Evolutionary conservation across 2,888 invertebrate genomes (phyloP), one percentile per base, ranked within the genome.

Genomic region (Acanthoscelides obtectus): DNA sequence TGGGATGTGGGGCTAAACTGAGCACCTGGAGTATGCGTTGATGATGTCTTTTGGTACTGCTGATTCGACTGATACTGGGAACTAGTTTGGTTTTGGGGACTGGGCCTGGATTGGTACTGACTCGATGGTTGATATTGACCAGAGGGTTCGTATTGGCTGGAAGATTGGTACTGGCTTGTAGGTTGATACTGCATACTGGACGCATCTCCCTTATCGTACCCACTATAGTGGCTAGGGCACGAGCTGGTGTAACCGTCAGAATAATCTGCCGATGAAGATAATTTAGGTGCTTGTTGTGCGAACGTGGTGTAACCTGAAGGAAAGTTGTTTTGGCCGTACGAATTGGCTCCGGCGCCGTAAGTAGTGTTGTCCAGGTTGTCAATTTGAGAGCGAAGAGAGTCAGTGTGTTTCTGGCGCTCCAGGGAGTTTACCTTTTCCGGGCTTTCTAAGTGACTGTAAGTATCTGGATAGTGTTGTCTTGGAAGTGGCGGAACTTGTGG

Each of bases 371-470:
- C 83, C 70, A 84, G 72, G 22, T 82, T 77, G 74, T 81, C 83
- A 22, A 84, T 80, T 74, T 85, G 83, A 8, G 83, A 81, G 72
- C 83, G 80, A 20, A 84, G 74, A 8, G 66, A 1, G 68, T 80
- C 80, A 20, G 73, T 20, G 66, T 75, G 79, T 75, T 84, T 84
- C 73, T 80, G 83, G 64, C 84, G 82, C 73, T 85, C 85, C 68
- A 85, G 76, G 0, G 85, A 84, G 75, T 81, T 84, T 20, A 85
- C 84, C 79, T 85, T 85, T 72, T 85, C 85, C 2, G 86, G 85
- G 77, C 86, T 86, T 73, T 84, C 84, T 76, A 86, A 76, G 73
- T 84, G 83, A 75, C 82, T 83, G 77, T 84, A 86, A 70, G 80
- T 79, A 70, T 83, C 83, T 68, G 80, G 81, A 73, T 83, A 83